A percentile compares a stretch with the other conserved stretches of the same genome.
These are phyloP conservation scores for Callopanchax toddi DNA, from an alignment of 2,113 vertebrate genomes.

Conservation along the genomic window DNA sequence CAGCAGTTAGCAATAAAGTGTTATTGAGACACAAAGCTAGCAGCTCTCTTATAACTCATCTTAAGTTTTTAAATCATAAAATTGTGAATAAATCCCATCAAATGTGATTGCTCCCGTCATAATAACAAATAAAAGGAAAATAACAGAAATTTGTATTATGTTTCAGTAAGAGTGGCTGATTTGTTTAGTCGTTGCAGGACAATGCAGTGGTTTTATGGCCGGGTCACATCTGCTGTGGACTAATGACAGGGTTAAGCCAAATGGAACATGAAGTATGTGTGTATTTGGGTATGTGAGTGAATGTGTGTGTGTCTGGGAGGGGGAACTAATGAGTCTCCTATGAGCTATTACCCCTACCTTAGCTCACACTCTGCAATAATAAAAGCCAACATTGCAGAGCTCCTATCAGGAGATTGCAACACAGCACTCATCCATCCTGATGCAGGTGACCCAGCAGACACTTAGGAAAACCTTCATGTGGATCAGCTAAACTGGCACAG, in stretches of 20 bases:
- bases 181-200: slow-evolving; percentile 47
- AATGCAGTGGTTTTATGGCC: slow-evolving; percentile 61
- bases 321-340: slow-evolving; percentile 72
- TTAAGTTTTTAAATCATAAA: too few species aligned
- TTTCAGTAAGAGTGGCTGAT: slow-evolving; percentile 18
- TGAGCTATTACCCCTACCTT: slow-evolving; percentile 70
- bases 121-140: too few species aligned
- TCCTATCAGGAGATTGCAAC: slow-evolving; percentile 48
- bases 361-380: slow-evolving; percentile 60
- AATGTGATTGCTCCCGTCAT: too few species aligned
- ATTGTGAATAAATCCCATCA: too few species aligned
- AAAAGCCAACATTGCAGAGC: slow-evolving; percentile 57
- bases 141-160: too few species aligned
- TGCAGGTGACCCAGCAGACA: slow-evolving; percentile 5
- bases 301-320: slow-evolving; percentile 30
- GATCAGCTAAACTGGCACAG: background rate
- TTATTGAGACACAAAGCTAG: too few species aligned
- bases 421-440: slow-evolving; percentile 34
- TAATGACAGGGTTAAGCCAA: slow-evolving; percentile 77
- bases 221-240: slow-evolving; percentile 76
- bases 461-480: slow-evolving; percentile 6
- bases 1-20: too few species aligned
- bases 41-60: too few species aligned
- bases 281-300: slow-evolving; percentile 16
- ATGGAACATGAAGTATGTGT: slow-evolving; percentile 63